Base-by-base conservation (phyloP, 1,140 invertebrate genomes). In the Anoplolepis gracilipes region DNA sequence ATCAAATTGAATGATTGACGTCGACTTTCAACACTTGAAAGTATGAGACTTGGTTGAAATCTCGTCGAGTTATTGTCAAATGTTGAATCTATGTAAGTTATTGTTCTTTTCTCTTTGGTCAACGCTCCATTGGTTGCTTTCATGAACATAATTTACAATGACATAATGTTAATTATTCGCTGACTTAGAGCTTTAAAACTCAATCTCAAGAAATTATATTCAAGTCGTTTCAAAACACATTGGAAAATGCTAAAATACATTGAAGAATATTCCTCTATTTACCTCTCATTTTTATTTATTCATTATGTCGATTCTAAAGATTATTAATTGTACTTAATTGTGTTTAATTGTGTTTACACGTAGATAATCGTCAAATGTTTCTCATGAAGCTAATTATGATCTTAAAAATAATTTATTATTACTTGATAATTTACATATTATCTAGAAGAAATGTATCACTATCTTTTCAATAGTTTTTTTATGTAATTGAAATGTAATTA, bases 151-250 rank as follows among this genome's bases (percentile, higher is more conserved):
- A 81, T 70, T 81, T 81, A 59, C 19, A 25, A n/a, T 59, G 22
- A 72, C n/a, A 19, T 49, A 49, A 65, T n/a, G 42, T 78, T 81
- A 81, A 42, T 70, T 81, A 72, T 19, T 72, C 59, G 1, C n/a
- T 13, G 59, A 62, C 36, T 13, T 46, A 16, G 13, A 5, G 22
- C 10, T 77, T 61, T 62, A 61, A 62, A 6, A 13, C 42, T 62
- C 11, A 28, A 53, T 79, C 19, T 8, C 13, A 28, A 22, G 7
- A 30, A 7, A 33, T 42, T 67, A 67, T 49, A 65, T 65, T 65
- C 6, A 64, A 62, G 13, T 19, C 7, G 6, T 28, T 76, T 76
- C 28, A 22, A 76, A 76, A 16, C 25, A 3, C 8, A 16, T 28
- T 22, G 16, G 0, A 25, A 55, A 33, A 55, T n/a, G 11, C 25